Evolutionary conservation across 2,797 vertebrate genomes (phyloP), one percentile per base, ranked within the genome.

Genomic region (Brotula barbata): DNA sequence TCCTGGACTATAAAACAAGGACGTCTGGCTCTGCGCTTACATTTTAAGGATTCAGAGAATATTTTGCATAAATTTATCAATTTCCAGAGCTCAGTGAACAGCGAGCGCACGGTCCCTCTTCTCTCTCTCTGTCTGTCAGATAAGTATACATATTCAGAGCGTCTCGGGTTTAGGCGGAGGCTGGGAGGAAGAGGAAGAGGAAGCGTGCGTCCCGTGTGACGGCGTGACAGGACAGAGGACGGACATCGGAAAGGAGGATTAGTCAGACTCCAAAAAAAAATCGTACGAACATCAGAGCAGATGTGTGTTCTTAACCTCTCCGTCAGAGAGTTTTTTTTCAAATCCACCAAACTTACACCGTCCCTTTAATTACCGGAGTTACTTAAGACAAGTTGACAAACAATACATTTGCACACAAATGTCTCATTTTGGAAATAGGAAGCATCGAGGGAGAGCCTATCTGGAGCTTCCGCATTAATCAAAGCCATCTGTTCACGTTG

Each of bases 401-500:
- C 74, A 78, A 76, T 80, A 79, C 73, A 84, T 84, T 85, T 89
- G 78, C 83, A 82, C 84, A 85, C 75, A 84, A 87, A 88, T 84
- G 82, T 87, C 83, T 87, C 82, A 86, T 82, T 88, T 83, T 85
- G 77, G 71, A 83, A 83, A 82, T 70, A 68, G 77, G 72, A 83
- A 51, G 69, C 70, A 78, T 82, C 77, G 53, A 67, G 74, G 81
- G 86, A 85, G 77, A 71, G 74, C 68, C 73, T 84, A 78, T 83
- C 80, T 80, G 64, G 69, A 82, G 82, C 69, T 56, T 71, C 67
- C 8, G 31, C 80, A 82, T 87, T 85, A 85, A 85, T 89, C 84
- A 75, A 83, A 84, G 80, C 89, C 89, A 89, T 90, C 89, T 90
- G 89, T 72, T 90, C 86, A 80, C 70, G 74, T 80, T 80, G 83